phyloP scores from a whole-genome alignment of 2,888 invertebrate species.

The Aromia moschata region DNA sequence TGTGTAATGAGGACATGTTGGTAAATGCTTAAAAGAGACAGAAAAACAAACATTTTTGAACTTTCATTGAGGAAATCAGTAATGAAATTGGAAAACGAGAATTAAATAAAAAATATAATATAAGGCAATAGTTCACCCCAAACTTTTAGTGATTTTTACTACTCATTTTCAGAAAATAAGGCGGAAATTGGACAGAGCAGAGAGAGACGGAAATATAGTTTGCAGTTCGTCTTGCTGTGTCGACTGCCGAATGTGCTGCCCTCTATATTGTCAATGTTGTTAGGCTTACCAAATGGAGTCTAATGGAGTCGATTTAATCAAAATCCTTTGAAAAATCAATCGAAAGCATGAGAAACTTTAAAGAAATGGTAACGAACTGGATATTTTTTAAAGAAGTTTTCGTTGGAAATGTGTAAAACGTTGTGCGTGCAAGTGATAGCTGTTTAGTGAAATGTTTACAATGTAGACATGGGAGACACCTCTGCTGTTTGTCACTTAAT shows the following conservation, averaged over 20 bases:
- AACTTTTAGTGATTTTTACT: slow-evolving; percentile 1
- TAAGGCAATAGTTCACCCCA: not conserved
- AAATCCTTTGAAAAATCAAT: slow-evolving; percentile 70
- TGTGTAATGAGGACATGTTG: slow-evolving; percentile 68
- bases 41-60: slow-evolving; percentile 31
- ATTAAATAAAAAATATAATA: not conserved
- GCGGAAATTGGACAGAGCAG: slow-evolving; percentile 2
- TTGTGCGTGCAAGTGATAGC: slow-evolving; percentile 57
- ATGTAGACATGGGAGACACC: slow-evolving; percentile 65
- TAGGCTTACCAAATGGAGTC: slow-evolving; percentile 70
- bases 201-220: slow-evolving; percentile 9
- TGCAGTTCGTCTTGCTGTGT: slow-evolving; percentile 54
- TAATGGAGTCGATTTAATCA: slow-evolving; percentile 73
- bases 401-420: slow-evolving; percentile 53
- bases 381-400: slow-evolving; percentile 52
- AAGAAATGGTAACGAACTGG: slow-evolving; percentile 63
- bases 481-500: slow-evolving; percentile 62
- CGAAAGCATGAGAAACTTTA: slow-evolving; percentile 61
- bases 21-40: slow-evolving; percentile 63
- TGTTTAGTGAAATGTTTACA: slow-evolving; percentile 63
- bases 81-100: not conserved
- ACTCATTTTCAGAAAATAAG: not conserved
- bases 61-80: slow-evolving; percentile 19
- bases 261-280: slow-evolving; percentile 85
- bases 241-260: slow-evolving; percentile 74